Evolutionary conservation across 2,113 vertebrate genomes (phyloP), one percentile per base, ranked within the genome.

Genomic region (Scortum barcoo): DNA sequence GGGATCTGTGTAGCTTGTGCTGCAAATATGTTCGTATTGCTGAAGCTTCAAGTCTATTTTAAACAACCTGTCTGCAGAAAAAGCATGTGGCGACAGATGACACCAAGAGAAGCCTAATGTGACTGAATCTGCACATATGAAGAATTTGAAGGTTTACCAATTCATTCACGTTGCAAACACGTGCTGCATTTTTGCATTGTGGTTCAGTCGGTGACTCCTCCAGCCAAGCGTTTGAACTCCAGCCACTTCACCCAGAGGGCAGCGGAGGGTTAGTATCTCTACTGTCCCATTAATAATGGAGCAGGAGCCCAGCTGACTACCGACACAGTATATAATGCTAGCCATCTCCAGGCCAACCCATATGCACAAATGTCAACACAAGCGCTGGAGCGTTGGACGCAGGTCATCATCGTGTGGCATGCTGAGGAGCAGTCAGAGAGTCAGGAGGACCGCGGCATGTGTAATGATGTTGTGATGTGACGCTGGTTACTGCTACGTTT

Each of bases 271-370:
- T 89, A 92, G 86, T 80, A 77, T 88, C 91, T 86, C 91, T 91
- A 88, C 90, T 89, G 88, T 87, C 84, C 78, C 72, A 95, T 96
- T 86, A 96, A 96, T 96, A 95, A 96, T 96, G 85, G 80, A 96
- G 88, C 79, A 88, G 89, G 85, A 90, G 88, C 87, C 91, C 95
- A 95, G 94, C 91, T 95, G 95, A 95, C 93, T 76, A 84, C 90
- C 86, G 88, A 86, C 87, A 93, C 90, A 78, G 83, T 87, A 90
- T 85, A 89, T 86, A 91, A 87, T 81, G 84, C 63, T 85, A 81
- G 87, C 92, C 88, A 93, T 94, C 93, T 89, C 93, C 93, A 86
- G 83, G 92, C 88, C 91, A 91, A 93, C 93, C 80, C 83, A 85
- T 80, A 77, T n/a, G n/a, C 85, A 89, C 58, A 77, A 63, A 85